phyloP scores from a whole-genome alignment of 2,113 vertebrate genomes.

The Nerophis lumbriciformis region DNA sequence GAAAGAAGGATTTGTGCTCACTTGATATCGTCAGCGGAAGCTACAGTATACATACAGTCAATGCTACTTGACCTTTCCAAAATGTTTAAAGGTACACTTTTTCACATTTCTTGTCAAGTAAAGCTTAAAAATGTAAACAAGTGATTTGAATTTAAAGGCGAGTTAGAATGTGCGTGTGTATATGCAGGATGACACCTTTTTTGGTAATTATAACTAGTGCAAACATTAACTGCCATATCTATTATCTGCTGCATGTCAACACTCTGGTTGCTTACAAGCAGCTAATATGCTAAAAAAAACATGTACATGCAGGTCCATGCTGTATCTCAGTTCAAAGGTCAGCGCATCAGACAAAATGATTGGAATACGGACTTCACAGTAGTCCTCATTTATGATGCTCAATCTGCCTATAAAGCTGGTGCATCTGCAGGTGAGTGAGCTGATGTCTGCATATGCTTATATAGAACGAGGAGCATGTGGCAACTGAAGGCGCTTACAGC shows the following conservation, averaged over 20 bases:
- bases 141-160: too few species aligned
- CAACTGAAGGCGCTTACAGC: neutral
- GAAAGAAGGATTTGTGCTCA: too few species aligned
- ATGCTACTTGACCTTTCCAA: too few species aligned
- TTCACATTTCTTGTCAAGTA: too few species aligned
- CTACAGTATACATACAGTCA: too few species aligned
- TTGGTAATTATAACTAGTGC: too few species aligned
- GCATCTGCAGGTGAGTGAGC: neutral
- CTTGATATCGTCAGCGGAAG: too few species aligned
- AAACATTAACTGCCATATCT: neutral
- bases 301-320: neutral
- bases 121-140: too few species aligned
- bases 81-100: too few species aligned
- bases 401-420: neutral
- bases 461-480: neutral
- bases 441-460: slow-evolving; percentile 11
- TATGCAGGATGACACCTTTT: too few species aligned
- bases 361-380: neutral
- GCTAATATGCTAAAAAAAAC: neutral
- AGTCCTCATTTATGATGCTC: neutral
- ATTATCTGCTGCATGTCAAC: slow-evolving; percentile 8
- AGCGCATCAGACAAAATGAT: neutral
- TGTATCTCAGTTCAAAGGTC: slow-evolving; percentile 9
- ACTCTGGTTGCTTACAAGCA: neutral
- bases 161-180: too few species aligned